Evolutionary conservation across 2,113 vertebrate genomes (phyloP).

Genomic region (Ceyx melanurus): DNA sequence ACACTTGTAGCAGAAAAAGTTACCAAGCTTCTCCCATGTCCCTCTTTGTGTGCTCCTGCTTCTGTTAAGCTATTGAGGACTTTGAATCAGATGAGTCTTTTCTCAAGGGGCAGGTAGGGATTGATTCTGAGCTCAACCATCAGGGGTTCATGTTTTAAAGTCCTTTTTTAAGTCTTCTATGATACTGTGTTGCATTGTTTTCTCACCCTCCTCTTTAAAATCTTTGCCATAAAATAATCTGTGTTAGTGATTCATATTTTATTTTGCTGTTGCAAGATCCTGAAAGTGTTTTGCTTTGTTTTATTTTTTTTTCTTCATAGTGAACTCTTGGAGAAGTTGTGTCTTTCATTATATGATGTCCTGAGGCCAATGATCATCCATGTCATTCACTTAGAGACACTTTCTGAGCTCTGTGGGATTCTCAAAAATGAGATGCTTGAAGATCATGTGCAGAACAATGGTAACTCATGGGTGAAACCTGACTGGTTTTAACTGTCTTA

Average conservation of each 20-base stretch:
- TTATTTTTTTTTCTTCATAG: constrained; percentile 72
- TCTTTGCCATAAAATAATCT: background rate
- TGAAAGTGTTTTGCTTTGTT: constrained; percentile 1
- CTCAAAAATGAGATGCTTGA: constrained; percentile 99
- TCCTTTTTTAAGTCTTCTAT: background rate
- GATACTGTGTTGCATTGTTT: background rate
- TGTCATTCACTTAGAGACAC: constrained; percentile 94
- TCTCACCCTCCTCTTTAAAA: background rate
- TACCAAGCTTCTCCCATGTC: background rate
- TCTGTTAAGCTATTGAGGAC: background rate
- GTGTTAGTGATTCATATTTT: background rate
- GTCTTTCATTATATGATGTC: constrained; percentile 93
- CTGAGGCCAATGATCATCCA: constrained; percentile 96
- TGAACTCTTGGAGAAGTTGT: constrained; percentile 93
- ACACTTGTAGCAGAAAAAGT: background rate
- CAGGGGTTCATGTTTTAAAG: background rate
- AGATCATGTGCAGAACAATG: constrained; percentile 94
- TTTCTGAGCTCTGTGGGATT: constrained; percentile 96
- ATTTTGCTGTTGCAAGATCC: background rate
- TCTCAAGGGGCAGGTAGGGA: background rate
- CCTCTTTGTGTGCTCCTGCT: background rate
- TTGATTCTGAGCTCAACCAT: background rate
- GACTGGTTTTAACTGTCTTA: background rate
- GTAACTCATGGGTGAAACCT: constrained; percentile 68
- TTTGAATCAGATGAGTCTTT: background rate